Evolutionary conservation across 2,888 invertebrate species (phyloP).

Genomic region (Tetropium fuscum): DNA sequence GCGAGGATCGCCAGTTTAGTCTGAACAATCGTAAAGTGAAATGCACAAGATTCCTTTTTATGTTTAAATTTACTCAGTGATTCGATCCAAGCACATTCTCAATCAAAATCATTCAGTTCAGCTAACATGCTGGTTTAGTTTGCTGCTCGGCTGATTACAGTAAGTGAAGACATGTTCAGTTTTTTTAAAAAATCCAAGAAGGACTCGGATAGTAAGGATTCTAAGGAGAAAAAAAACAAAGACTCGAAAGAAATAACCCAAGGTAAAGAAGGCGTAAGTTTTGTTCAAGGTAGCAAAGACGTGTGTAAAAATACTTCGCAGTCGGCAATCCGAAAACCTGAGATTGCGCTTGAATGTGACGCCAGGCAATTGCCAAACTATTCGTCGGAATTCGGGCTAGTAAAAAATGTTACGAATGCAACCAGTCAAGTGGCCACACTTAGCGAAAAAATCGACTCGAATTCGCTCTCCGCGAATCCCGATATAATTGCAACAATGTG

Average conservation of each 20-base stretch:
- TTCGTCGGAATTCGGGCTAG: constrained; percentile 49
- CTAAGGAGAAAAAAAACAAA: constrained; percentile 43
- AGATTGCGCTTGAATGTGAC: constrained; percentile 53
- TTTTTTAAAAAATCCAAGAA: constrained; percentile 60
- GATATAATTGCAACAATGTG: constrained; percentile 34
- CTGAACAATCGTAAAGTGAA: constrained; percentile 37
- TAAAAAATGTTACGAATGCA: constrained; percentile 54
- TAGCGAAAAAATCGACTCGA: constrained; percentile 55
- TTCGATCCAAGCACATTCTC: background rate
- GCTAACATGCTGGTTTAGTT: background rate
- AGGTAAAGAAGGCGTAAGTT: constrained; percentile 31
- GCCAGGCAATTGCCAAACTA: constrained; percentile 49
- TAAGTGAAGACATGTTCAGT: constrained; percentile 54
- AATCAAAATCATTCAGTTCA: no score
- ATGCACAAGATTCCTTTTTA: constrained; percentile 6
- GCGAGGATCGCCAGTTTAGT: constrained; percentile 40
- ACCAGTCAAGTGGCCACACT: constrained; percentile 50
- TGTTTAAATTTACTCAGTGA: background rate
- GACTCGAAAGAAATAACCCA: constrained; percentile 28
- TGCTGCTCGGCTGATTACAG: background rate
- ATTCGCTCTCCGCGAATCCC: constrained; percentile 38
- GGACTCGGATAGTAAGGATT: constrained; percentile 42
- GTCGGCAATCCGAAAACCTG: constrained; percentile 47
- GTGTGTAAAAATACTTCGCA: constrained; percentile 60
- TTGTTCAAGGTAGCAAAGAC: constrained; percentile 46